Evolutionary conservation across 2,797 vertebrate genomes (phyloP), one percentile per base, ranked within the genome.

Genomic region (Clarias fuscus): DNA sequence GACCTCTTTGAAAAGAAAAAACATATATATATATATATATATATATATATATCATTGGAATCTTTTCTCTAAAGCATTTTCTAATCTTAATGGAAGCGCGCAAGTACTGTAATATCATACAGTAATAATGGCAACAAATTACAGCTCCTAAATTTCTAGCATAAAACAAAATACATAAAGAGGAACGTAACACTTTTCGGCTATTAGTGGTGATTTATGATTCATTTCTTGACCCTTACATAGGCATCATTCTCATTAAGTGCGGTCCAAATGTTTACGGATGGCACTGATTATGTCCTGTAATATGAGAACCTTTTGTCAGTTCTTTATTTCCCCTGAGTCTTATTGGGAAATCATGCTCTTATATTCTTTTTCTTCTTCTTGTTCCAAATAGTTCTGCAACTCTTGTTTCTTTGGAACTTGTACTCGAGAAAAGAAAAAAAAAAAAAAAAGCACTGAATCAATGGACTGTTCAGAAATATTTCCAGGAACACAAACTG

Each of bases 401-500:
- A 53, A n/a, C 18, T 59, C 56, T 59, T 77, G 75, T 77, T 33
- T 77, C 75, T 33, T 10, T 33, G 27, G 27, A 58, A 59, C 27
- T 33, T 22, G 17, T 33, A 20, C 18, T 58, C 15, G 33, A 33
- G 30, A 30, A 30, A 30, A 30, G 1, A 30, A 30, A 30, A 30
- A 30, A 30, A 2, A 33, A 58, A 58, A 76, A 30, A 56, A 75
- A 77, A 58, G 53, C 27, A 11, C 17, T 11, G 56, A 77, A 77
- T 77, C 75, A 59, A 59, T 59, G 27, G 56, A 33, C 33, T 10
- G 8, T 77, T 77, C 7, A 5, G 33, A 77, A 77, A 75, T 83
- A 37, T 59, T 72, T 83, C 82, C 67, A 40, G 82, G 82, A 83
- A 83, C 30, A 83, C 17, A 58, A 30, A 71, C 53, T 72, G 67